Percentiles rank a stretch among this genome's conserved stretches.
phyloP scores from a whole-genome alignment of 2,888 invertebrate genomes.

The Diplolepis rosae region DNA sequence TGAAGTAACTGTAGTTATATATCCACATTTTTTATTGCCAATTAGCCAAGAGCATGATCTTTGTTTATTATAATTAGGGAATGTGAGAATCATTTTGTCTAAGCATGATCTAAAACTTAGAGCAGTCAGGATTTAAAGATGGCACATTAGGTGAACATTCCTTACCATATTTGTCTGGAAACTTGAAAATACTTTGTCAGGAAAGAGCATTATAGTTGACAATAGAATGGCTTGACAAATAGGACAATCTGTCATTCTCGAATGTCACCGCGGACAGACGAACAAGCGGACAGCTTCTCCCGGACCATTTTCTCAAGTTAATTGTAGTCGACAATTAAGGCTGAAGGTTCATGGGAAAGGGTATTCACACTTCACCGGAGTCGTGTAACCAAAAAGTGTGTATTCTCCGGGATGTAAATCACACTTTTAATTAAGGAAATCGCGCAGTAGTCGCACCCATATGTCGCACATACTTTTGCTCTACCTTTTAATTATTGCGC shows the following conservation, averaged over 20 bases:
- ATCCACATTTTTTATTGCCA: no score
- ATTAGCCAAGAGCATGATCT: no score
- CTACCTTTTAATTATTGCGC: not conserved
- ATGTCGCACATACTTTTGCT: constrained; percentile 3
- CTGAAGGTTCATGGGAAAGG: constrained; percentile 30
- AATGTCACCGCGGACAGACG: constrained; percentile 7
- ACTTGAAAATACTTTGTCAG: constrained; percentile 12
- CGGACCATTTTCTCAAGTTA: constrained; percentile 31
- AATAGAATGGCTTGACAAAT: constrained; percentile 25
- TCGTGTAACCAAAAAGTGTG: constrained; percentile 14
- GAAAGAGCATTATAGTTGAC: not conserved
- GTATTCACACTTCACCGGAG: constrained; percentile 18
- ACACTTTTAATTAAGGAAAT: constrained; percentile 44
- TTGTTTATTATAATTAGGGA: no score
- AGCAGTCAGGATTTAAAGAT: constrained; percentile 7
- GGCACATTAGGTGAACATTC: not conserved
- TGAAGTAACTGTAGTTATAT: no score
- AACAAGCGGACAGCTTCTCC: constrained; percentile 31
- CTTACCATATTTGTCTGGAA: not conserved
- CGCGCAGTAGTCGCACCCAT: not conserved
- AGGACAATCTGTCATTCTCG: constrained; percentile 3
- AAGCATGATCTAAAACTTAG: constrained; percentile 1
- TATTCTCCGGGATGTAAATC: constrained; percentile 34
- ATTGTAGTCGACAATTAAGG: constrained; percentile 33
- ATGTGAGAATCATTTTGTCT: no score